Evolutionary conservation across 2,888 invertebrate species (phyloP).

Genomic region (Polyploca ridens): DNA sequence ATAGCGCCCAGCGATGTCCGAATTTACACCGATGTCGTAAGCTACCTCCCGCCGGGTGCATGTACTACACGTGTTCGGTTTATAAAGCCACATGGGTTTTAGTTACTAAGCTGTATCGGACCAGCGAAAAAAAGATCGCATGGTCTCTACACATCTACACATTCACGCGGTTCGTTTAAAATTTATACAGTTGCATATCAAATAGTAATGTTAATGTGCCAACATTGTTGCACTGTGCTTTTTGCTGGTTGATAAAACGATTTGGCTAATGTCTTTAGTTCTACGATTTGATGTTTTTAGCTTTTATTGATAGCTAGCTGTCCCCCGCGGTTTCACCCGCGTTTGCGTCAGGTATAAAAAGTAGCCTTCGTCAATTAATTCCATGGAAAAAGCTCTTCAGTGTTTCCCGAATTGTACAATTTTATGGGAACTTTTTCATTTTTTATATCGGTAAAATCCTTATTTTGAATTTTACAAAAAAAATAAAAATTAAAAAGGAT

Average conservation of each 20-base stretch:
- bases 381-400: too few relatives aligned
- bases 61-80: conserved; percentile 40
- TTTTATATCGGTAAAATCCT: too few relatives aligned
- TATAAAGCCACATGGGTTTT: conserved; percentile 27
- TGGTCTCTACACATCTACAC: neutral
- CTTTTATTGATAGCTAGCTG: too few relatives aligned
- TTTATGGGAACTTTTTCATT: too few relatives aligned
- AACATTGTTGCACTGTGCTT: neutral
- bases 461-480: too few relatives aligned
- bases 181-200: conserved; percentile 11
- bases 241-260: neutral
- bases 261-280: neutral
- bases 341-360: too few relatives aligned
- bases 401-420: too few relatives aligned
- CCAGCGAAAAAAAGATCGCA: conserved; percentile 26
- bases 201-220: conserved; percentile 1
- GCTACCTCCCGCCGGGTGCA: conserved; percentile 35
- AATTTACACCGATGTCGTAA: conserved; percentile 56
- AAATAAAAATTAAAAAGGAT: too few relatives aligned
- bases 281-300: neutral
- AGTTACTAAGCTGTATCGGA: conserved; percentile 39
- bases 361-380: too few relatives aligned
- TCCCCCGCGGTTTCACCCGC: too few relatives aligned
- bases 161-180: conserved; percentile 1
- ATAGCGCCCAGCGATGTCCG: conserved; percentile 36